Percentiles rank a stretch among this genome's conserved stretches.
Conservation (phyloP, 2,797 vertebrate genomes). For the Cirrhinus mrigala region DNA sequence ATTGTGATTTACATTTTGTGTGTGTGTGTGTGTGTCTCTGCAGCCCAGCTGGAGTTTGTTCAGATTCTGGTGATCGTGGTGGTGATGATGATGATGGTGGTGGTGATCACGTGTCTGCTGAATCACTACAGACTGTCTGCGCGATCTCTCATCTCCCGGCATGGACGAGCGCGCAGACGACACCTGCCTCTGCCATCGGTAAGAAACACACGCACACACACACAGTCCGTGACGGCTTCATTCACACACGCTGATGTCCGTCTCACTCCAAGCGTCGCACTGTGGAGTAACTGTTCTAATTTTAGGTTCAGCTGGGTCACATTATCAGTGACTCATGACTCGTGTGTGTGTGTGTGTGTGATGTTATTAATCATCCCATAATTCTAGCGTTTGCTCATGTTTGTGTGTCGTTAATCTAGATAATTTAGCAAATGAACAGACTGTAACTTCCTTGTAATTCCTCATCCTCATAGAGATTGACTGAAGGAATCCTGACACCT, state of each 20-base stretch:
- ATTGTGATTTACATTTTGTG: conserved; percentile 42
- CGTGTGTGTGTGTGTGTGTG: not conserved
- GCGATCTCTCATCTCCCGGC: conserved; percentile 89
- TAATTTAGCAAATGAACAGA: not conserved
- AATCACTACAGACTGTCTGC: conserved; percentile 96
- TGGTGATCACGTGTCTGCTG: conserved; percentile 94
- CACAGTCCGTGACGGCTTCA: not conserved
- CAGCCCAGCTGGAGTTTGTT: conserved; percentile 97
- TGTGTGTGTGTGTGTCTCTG: conserved; percentile 53
- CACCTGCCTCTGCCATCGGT: conserved; percentile 91
- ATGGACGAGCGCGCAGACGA: conserved; percentile 83
- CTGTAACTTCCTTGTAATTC: not conserved
- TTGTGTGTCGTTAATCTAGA: not conserved
- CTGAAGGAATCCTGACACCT: conserved; percentile 56
- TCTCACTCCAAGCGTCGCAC: not conserved
- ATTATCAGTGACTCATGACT: conserved; percentile 12
- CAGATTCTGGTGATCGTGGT: conserved; percentile 97
- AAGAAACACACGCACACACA: conserved; percentile 67
- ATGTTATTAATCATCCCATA: not conserved
- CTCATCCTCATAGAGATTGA: conserved; percentile 45
- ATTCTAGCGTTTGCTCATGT: not conserved
- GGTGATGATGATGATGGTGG: conserved; percentile 98
- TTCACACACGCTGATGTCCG: not conserved
- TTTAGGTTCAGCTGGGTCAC: conserved; percentile 14
- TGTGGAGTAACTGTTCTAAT: conserved; percentile 2